Evolutionary conservation across 2,888 invertebrate genomes (phyloP), one percentile per base, ranked within the genome.

Genomic region (Spicauda simplicius): DNA sequence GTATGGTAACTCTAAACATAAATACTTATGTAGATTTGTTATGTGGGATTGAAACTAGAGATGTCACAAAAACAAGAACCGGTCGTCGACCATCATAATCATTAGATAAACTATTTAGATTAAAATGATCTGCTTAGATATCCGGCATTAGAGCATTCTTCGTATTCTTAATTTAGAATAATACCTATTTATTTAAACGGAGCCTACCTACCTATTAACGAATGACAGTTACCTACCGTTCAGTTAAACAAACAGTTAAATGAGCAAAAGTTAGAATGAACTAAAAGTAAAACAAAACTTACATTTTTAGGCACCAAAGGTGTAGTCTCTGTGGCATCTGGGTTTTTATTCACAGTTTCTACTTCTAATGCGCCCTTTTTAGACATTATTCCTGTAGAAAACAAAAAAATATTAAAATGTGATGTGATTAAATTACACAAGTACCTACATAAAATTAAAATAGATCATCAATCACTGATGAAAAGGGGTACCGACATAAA

Each of bases 221-320:
- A 41, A 10, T 3, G 41, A 41, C 14, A 14, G 41, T 41, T 14
- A 4, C 14, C 33, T 33, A 33, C 2, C 25, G 25, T 25, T 25
- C 25, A 25, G 5, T 4, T 25, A 25, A n/a, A n/a, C n/a, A n/a
- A n/a, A n/a, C n/a, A n/a, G n/a, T n/a, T n/a, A n/a, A n/a, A n/a
- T n/a, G n/a, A n/a, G n/a, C n/a, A n/a, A 2, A 8, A 45, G n/a
- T 3, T n/a, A 45, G 45, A n/a, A n/a, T n/a, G n/a, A n/a, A n/a
- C n/a, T 5, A 25, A 25, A 25, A 1, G 6, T 48, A 6, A 48
- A 48, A 48, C 19, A 56, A 65, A 37, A 72, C 87, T 87, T 74
- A 90, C 90, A 75, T 78, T 75, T 73, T 84, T 86, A 5, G 76
- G 70, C 2, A 91, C 81, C 1, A 91, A 80, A 1, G 91, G 91